Percentiles rank a stretch among this genome's conserved stretches.
These are phyloP conservation scores for Ophiothrix spiculata DNA, from an alignment of 35 echinoderm and acorn worm genomes.

Conservation along the genomic window DNA sequence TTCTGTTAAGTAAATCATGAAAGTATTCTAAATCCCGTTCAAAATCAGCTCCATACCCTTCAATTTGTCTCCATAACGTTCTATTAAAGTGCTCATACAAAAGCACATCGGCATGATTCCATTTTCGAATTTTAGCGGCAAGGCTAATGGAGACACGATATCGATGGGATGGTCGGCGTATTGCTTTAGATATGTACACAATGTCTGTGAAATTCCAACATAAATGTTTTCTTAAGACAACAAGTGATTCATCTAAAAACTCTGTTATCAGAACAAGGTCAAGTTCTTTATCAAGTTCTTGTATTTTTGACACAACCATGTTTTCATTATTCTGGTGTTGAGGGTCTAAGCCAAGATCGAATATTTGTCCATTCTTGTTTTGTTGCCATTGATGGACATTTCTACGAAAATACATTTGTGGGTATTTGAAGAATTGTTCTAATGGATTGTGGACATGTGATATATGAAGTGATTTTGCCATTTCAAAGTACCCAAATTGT, in stretches of 20 bases:
- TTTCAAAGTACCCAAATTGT: constrained; percentile 68
- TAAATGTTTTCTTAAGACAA: constrained; percentile 50
- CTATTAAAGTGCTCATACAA: constrained; percentile 53
- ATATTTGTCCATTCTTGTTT: constrained; percentile 62
- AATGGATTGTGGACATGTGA: constrained; percentile 21
- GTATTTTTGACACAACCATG: constrained; percentile 16
- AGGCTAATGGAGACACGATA: constrained; percentile 21
- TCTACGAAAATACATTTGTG: constrained; percentile 24
- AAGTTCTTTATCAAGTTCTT: constrained; percentile 50
- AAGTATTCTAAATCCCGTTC: constrained; percentile 37
- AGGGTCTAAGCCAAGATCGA: constrained; percentile 52
- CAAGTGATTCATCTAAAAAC: constrained; percentile 60
- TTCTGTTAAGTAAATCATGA: neutral
- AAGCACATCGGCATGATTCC: constrained; percentile 35
- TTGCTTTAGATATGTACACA: constrained; percentile 45
- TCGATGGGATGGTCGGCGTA: constrained; percentile 21
- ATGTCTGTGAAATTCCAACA: constrained; percentile 82
- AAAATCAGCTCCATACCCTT: constrained; percentile 47
- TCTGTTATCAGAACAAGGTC: constrained; percentile 70
- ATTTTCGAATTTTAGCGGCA: constrained; percentile 2
- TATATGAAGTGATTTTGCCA: constrained; percentile 37
- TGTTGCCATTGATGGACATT: constrained; percentile 26
- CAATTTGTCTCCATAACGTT: constrained; percentile 50
- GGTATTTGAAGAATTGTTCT: constrained; percentile 48
- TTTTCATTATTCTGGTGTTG: constrained; percentile 16